Base-by-base conservation (phyloP, 1,140 invertebrate species). In the Drosophila nigrodunni region DNA sequence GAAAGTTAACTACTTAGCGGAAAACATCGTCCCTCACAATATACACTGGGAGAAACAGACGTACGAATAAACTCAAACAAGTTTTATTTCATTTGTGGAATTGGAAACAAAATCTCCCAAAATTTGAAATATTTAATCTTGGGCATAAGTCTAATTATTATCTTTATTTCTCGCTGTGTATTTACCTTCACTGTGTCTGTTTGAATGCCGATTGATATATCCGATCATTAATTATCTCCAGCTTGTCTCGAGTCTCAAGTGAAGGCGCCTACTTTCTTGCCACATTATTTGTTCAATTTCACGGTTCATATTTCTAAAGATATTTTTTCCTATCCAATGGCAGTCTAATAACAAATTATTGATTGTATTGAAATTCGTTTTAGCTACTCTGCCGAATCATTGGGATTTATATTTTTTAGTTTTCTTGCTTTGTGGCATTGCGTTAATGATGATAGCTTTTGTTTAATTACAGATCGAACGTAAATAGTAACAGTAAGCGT, bases 241-340 rank as follows among this genome's bases (percentile, higher is more conserved):
- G 49, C 50, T 55, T 47, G 39, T 39, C 52, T 68, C 21, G n/a
- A 64, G 44, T 30, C 64, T 69, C 35, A 8, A 64, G 52, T 34
- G 55, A 69, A 34, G 80, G 80, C 83, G 83, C 83, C 83, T 80
- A 83, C 85, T 88, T 88, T 88, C 85, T 80, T 83, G 80, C 57
- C 71, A 71, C 68, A 81, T 78, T 89, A 89, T 88, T 89, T 89
- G 85, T 85, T 78, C 75, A 88, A 88, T 88, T 88, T 88, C 86
- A 88, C 86, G 85, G 85, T 87, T 55, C 69, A 52, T 61, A 74
- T 74, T 74, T 54, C 47, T 74, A 41, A 41, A 57, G 54, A 57
- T 57, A 57, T 67, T 30, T 71, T 47, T 9, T 11, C 47, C 9
- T 50, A 18, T 39, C 54, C 18, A 7, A 35, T 37, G 61, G 47